Evolutionary conservation across 1,140 invertebrate genomes (phyloP).

Genomic region (Orius insidiosus): DNA sequence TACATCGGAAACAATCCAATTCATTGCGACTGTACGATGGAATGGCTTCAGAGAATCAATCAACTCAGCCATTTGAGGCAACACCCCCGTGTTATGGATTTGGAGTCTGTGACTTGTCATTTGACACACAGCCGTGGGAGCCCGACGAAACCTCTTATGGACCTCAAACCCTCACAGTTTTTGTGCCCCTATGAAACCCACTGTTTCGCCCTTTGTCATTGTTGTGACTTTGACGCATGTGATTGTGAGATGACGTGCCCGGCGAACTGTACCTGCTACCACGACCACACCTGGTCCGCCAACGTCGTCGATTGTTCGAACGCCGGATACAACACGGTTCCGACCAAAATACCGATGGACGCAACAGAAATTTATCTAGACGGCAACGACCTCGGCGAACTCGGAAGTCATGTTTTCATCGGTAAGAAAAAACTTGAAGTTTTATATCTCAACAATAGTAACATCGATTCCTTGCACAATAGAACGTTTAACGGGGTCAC

Average conservation of each 20-base stretch:
- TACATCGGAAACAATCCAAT: constrained; percentile 67
- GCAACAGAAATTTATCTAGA: constrained; percentile 36
- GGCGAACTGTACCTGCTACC: constrained; percentile 32
- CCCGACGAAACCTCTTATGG: constrained; percentile 37
- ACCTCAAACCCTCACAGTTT: constrained; percentile 43
- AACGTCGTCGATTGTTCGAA: constrained; percentile 35
- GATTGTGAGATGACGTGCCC: constrained; percentile 39
- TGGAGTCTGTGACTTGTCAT: constrained; percentile 26
- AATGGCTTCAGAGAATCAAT: constrained; percentile 66
- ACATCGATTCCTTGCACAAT: constrained; percentile 32
- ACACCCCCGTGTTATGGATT: constrained; percentile 28
- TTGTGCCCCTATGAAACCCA: constrained; percentile 40
- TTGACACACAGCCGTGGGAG: constrained; percentile 21
- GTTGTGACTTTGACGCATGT: constrained; percentile 44
- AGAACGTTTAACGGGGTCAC: constrained; percentile 36
- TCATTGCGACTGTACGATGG: constrained; percentile 68
- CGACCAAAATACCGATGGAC: constrained; percentile 36
- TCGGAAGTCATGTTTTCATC: constrained; percentile 35
- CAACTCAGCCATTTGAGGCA: constrained; percentile 40
- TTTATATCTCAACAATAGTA: constrained; percentile 32
- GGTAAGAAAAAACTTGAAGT: constrained; percentile 33
- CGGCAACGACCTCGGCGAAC: constrained; percentile 30
- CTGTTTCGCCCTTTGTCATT: constrained; percentile 39
- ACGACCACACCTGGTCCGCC: constrained; percentile 32
- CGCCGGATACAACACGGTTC: constrained; percentile 26